A percentile compares a stretch with the other conserved stretches of the same genome.
phyloP scores from a whole-genome alignment of 1,140 invertebrate genomes.

The Homarus americanus region DNA sequence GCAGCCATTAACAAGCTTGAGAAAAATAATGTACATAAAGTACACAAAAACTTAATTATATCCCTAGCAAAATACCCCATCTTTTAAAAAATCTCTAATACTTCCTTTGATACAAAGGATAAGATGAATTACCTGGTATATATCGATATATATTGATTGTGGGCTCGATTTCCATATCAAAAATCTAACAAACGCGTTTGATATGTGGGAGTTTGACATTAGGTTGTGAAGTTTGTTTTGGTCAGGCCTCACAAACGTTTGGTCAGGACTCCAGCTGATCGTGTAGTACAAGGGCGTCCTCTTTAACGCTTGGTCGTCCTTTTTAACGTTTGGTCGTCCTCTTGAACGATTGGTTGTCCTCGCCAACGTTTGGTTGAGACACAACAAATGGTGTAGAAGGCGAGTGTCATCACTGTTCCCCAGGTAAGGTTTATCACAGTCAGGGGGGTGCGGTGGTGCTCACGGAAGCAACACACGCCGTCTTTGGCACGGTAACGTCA shows the following conservation, averaged over 20 bases:
- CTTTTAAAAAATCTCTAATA: background rate
- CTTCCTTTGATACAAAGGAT: constrained; percentile 55
- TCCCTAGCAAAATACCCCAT: constrained; percentile 36
- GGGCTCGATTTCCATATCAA: background rate
- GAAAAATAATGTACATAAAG: constrained; percentile 47
- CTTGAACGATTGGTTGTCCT: background rate
- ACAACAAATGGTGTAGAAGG: no score
- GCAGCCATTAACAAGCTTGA: constrained; percentile 41
- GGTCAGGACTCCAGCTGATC: no score
- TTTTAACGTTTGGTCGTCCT: no score
- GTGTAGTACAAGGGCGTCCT: no score
- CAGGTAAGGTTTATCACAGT: constrained; percentile 11
- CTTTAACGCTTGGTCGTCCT: no score
- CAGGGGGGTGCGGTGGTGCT: background rate
- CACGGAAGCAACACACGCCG: background rate
- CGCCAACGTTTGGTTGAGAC: no score
- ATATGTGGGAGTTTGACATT: constrained; percentile 29
- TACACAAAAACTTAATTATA: constrained; percentile 19
- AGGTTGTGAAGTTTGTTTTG: no score
- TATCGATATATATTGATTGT: background rate
- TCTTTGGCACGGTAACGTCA: constrained; percentile 13
- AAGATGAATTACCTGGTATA: background rate
- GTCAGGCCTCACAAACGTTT: no score
- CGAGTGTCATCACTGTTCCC: background rate
- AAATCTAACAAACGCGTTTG: background rate